phyloP scores from a whole-genome alignment of 1,140 invertebrate species.

The Aphelenchoides fujianensis region DNA sequence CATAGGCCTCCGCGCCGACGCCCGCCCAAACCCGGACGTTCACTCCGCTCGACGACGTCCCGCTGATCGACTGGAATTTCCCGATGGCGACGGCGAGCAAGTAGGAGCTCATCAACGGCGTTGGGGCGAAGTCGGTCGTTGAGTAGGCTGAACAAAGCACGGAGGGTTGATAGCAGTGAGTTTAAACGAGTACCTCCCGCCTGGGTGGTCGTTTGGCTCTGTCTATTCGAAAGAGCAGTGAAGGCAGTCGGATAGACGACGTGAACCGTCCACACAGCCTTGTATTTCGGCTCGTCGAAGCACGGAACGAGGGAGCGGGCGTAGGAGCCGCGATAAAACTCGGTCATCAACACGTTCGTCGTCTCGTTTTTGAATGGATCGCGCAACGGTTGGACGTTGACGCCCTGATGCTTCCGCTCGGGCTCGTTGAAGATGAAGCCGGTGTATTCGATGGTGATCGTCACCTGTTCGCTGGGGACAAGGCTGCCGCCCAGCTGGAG shows the following conservation, averaged over 20 bases:
- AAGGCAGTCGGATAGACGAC: conserved; percentile 26
- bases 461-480: not conserved
- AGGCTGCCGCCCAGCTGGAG: not conserved
- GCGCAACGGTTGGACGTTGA: not conserved
- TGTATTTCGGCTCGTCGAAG: conserved; percentile 37
- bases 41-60: not conserved
- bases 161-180: too few species aligned
- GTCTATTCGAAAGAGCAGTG: conserved; percentile 32
- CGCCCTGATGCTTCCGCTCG: not conserved
- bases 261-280: conserved; percentile 25
- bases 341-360: conserved; percentile 25
- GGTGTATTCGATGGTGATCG: conserved; percentile 10
- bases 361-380: not conserved
- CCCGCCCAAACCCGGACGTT: conserved; percentile 15
- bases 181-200: too few species aligned
- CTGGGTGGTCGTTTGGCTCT: too few species aligned
- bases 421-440: conserved; percentile 37
- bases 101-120: conserved; percentile 13
- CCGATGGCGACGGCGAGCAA: conserved; percentile 32
- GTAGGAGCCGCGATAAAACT: conserved; percentile 25
- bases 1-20: conserved; percentile 28
- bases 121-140: not conserved
- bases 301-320: conserved; percentile 34
- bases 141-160: too few species aligned
- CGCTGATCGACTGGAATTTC: conserved; percentile 21